A percentile compares a stretch with the other conserved stretches of the same genome.
These are phyloP conservation scores for Trachelus troglodyta DNA, from an alignment of 2,888 invertebrate genomes.

Conservation along the genomic window DNA sequence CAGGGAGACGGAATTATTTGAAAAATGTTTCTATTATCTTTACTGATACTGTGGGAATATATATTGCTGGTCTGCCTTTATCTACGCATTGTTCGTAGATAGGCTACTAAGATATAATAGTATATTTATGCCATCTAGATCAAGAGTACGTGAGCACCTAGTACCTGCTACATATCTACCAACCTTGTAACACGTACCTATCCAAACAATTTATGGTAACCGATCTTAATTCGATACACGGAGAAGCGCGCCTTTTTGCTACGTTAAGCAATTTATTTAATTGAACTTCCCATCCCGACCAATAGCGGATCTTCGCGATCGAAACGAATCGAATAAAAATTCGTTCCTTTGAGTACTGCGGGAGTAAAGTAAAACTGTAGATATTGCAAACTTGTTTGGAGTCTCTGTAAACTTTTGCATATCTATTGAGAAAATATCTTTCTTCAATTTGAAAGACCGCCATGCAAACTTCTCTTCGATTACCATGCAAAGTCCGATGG, in stretches of 20 bases:
- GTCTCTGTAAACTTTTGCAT: neutral
- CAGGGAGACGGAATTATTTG: neutral
- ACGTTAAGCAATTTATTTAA: neutral
- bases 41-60: neutral
- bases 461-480: neutral
- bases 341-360: neutral
- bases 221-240: conserved; percentile 18
- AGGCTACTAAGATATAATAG: conserved; percentile 28
- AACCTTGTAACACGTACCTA: conserved; percentile 20
- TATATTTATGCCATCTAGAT: conserved; percentile 35
- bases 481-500: neutral
- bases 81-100: conserved; percentile 30
- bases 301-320: neutral
- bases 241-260: neutral
- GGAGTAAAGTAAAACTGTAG: neutral
- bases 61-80: conserved; percentile 4
- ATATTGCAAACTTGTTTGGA: neutral
- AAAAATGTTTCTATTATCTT: neutral
- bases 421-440: neutral
- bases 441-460: neutral
- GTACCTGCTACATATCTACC: neutral
- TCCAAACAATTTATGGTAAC: conserved; percentile 24
- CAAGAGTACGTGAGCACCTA: conserved; percentile 10
- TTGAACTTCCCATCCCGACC: neutral
- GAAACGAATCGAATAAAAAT: neutral